phyloP scores from a whole-genome alignment of 2,888 invertebrate species.

The Phasia obesa region DNA sequence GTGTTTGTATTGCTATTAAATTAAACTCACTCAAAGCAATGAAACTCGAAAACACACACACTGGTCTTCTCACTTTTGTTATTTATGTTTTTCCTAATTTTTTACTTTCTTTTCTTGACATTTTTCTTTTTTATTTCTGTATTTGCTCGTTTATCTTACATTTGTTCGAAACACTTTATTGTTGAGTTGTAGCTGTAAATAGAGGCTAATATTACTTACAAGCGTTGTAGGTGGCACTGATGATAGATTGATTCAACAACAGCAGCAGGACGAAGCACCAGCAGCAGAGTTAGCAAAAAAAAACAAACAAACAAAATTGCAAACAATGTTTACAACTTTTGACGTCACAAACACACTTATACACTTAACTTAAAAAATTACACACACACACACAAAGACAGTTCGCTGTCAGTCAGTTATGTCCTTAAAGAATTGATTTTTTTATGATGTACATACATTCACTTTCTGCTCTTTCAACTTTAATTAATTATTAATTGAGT shows the following conservation, averaged over 20 bases:
- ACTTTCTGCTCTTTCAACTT: not conserved
- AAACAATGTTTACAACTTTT: constrained; percentile 61
- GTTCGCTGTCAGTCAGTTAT: constrained; percentile 58
- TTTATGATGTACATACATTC: not conserved
- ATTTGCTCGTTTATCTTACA: constrained; percentile 34
- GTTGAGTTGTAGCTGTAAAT: constrained; percentile 62
- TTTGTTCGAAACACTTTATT: constrained; percentile 46
- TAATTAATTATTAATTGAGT: not conserved
- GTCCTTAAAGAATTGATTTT: constrained; percentile 67
- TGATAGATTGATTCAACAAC: constrained; percentile 39
- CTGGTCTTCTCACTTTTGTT: constrained; percentile 54
- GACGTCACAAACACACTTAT: constrained; percentile 71
- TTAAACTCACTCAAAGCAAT: constrained; percentile 58
- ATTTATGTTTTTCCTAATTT: constrained; percentile 37
- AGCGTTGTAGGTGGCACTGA: constrained; percentile 39
- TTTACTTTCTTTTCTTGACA: constrained; percentile 46
- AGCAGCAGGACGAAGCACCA: constrained; percentile 41
- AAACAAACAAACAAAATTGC: constrained; percentile 30
- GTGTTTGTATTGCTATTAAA: constrained; percentile 35
- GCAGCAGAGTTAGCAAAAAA: constrained; percentile 7
- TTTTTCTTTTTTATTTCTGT: constrained; percentile 35
- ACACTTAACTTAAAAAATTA: constrained; percentile 29
- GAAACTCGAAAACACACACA: constrained; percentile 46
- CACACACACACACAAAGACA: constrained; percentile 33
- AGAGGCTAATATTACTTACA: constrained; percentile 65